Evolutionary conservation across 2,113 vertebrate species (phyloP).

Genomic region (Orientallactaga bullata): DNA sequence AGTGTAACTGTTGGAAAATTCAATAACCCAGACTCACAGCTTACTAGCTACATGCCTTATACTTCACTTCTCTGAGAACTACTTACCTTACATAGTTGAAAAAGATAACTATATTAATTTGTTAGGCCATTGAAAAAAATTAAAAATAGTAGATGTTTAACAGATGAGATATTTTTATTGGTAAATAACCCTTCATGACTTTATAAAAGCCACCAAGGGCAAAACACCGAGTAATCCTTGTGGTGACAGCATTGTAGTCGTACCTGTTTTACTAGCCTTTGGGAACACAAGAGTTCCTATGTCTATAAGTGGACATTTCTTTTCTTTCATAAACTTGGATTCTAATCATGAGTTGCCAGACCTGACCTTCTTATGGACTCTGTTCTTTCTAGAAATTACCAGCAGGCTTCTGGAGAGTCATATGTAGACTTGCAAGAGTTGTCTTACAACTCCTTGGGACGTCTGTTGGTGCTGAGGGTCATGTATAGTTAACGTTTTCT

Average conservation of each 20-base stretch:
- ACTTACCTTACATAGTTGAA: background rate
- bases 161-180: background rate
- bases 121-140: background rate
- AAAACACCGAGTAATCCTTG: too few species aligned
- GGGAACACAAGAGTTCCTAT: too few species aligned
- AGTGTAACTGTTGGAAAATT: background rate
- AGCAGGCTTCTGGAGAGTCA: background rate
- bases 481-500: background rate
- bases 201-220: background rate
- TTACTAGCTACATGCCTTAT: background rate
- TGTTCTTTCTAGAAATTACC: slow-evolving; percentile 4
- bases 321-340: background rate
- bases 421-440: background rate
- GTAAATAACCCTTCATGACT: background rate
- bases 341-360: background rate
- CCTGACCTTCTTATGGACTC: background rate
- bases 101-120: background rate
- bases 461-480: background rate
- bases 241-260: background rate
- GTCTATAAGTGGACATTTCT: background rate
- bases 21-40: background rate
- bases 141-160: background rate
- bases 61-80: background rate
- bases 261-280: background rate
- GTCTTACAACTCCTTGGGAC: background rate